A percentile compares a stretch with the other conserved stretches of the same genome.
These are phyloP conservation scores for Dendroctonus ponderosae DNA, from an alignment of 1,140 invertebrate species.

Conservation along the genomic window DNA sequence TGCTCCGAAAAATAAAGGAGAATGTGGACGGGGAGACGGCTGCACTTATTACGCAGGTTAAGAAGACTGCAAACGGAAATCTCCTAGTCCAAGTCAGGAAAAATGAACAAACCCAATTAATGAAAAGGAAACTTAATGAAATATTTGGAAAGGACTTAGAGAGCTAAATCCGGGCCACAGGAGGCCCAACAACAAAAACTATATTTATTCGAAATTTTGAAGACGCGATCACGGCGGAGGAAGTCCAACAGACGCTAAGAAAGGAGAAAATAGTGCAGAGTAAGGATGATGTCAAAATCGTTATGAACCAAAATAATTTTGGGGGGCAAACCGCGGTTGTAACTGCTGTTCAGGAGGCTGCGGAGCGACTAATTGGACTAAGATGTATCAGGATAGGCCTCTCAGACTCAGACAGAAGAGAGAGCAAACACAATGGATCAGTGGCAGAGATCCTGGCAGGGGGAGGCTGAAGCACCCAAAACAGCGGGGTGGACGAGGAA, in stretches of 20 bases:
- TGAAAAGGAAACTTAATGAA: too few relatives aligned
- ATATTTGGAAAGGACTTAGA: too few relatives aligned
- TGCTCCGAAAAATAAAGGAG: not conserved
- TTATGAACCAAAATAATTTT: not conserved
- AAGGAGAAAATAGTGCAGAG: not conserved
- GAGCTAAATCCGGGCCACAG: too few relatives aligned
- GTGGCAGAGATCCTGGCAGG: too few relatives aligned
- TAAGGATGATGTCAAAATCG: not conserved
- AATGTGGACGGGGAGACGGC: not conserved
- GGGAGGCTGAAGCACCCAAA: too few relatives aligned
- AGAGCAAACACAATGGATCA: too few relatives aligned
- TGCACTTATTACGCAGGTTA: not conserved
- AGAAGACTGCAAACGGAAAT: slow-evolving; percentile 2
- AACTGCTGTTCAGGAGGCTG: not conserved
- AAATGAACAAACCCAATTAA: not conserved
- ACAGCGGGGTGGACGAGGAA: too few relatives aligned
- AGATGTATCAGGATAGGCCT: not conserved
- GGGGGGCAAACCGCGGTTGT: not conserved
- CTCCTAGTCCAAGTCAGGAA: not conserved
- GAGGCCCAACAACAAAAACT: not conserved
- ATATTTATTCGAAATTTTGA: not conserved
- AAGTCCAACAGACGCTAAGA: not conserved
- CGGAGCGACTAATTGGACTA: not conserved
- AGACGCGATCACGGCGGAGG: not conserved
- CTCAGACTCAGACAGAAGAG: too few relatives aligned